Base-by-base conservation (phyloP, 64 coral and sea anemone species). In the Stylophora pistillata region DNA sequence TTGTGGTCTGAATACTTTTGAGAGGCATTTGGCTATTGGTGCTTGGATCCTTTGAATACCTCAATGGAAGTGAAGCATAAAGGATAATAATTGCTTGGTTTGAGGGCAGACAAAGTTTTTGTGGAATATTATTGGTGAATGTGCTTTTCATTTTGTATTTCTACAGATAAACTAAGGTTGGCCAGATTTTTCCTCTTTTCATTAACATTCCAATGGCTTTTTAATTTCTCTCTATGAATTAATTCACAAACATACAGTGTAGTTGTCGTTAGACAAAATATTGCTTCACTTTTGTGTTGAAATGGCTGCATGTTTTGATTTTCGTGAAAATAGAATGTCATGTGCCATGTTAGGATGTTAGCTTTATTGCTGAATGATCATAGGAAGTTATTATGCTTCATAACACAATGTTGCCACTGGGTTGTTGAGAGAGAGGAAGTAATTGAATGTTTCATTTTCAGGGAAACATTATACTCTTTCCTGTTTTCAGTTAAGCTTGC, bases 41-140 rank as follows among this genome's bases (percentile, higher is more conserved):
- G 12, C 28, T 79, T 63, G 58, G 52, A 56, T 78, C 47, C 47
- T 23, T 61, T 5, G 32, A 81, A 81, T 81, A 41, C 57, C 78
- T 81, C 18, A 37, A 0, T 21, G 58, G 78, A 29, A 81, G 37
- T 81, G 57, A 81, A 81, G 58, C 57, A 62, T 81, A 63, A 10
- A 33, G 32, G 63, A 18, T 79, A 29, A n/a, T 58, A 26, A 28
- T 56, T 26, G 11, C 10, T 12, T 41, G n/a, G 25, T n/a, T 66
- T 25, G 25, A 66, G 21, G 25, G 3, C 21, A n/a, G 63, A 66
- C 1, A 4, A 4, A 10, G 20, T 10, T 10, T 6, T 66, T 23
- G 10, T 23, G 63, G 3, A 21, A 66, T n/a, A 11, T n/a, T n/a
- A 66, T 25, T 64, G 63, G 21, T n/a, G 21, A 66, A 4, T 66